Evolutionary conservation across 2,888 invertebrate species (phyloP), one percentile per base, ranked within the genome.

Genomic region (Lampropteryx suffumata): DNA sequence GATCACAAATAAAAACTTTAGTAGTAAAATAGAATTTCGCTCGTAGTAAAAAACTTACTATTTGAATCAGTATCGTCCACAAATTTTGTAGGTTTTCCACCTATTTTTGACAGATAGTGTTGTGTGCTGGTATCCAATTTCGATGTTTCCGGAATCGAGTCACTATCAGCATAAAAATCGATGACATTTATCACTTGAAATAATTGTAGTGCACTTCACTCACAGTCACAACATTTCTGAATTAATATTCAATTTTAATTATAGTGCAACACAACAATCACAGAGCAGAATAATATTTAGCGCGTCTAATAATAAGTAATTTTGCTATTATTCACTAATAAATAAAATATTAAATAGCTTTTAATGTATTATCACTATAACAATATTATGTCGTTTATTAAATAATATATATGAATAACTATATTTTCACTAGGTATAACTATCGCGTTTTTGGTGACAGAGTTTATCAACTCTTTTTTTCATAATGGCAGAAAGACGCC

Each of bases 401-500:
- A 79, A 76, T 77, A 84, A 76, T 77, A 84, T 78, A 71, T 71
- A 80, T 82, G 87, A 86, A 79, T 86, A 78, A n/a, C n/a, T n/a
- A n/a, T n/a, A n/a, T n/a, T n/a, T n/a, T n/a, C n/a, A n/a, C n/a
- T 84, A 82, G 84, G 84, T 83, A 88, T 76, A 82, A 89, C 86
- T 86, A 85, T 82, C 86, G 82, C 85, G 87, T 84, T 74, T 84
- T 85, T 87, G 80, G 79, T 82, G 72, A 77, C 71, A 78, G 84
- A 86, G 84, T 85, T 80, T 76, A 73, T 78, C 74, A 79, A 84
- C 82, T 83, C 82, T 84, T 82, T 79, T 83, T 81, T 83, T 88
- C 89, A 90, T 90, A 84, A 87, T 89, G 89, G 86, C 88, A 86
- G 87, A 76, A 81, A 79, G 73, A 82, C 89, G 89, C 79, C 87